Conservation (phyloP, 1,140 invertebrate genomes). For the Archegozetes longisetosus region DNA sequence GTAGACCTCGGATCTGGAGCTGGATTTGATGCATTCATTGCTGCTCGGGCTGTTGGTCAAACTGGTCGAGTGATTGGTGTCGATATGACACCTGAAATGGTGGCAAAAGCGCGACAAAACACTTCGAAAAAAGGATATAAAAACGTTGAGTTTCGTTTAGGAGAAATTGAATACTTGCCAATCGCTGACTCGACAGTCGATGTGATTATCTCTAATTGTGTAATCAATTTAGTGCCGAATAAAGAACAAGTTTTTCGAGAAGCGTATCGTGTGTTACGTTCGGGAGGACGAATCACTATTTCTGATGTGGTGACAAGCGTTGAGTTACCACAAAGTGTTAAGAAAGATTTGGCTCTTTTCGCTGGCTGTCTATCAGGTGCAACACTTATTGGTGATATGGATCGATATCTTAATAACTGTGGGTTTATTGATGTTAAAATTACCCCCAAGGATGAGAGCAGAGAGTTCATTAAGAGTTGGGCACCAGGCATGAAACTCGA, state of each 20-base stretch:
- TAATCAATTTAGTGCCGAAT: not conserved
- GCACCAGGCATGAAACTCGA: not conserved
- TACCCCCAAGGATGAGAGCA: not conserved
- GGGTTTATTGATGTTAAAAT: not conserved
- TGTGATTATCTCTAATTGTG: constrained; percentile 1
- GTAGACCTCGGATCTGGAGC: not conserved
- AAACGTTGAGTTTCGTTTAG: constrained; percentile 1
- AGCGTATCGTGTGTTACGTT: constrained; percentile 1
- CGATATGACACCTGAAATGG: constrained; percentile 8
- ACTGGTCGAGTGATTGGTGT: constrained; percentile 7
- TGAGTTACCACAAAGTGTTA: not conserved
- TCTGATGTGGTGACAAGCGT: not conserved
- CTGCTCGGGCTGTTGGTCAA: not conserved
- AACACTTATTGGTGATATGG: not conserved
- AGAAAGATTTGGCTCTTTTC: not conserved
- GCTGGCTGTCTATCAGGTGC: not conserved
- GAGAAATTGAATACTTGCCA: constrained; percentile 3
- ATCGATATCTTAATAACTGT: not conserved
- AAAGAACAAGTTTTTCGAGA: not conserved
- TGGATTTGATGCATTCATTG: not conserved
- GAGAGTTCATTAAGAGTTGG: constrained; percentile 5
- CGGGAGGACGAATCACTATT: not conserved
- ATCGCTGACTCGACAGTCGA: not conserved
- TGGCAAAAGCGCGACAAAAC: not conserved
- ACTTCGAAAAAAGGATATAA: not conserved